These are phyloP conservation scores for Alauda arvensis DNA, from an alignment of 2,797 vertebrate genomes.

Conservation along the genomic window DNA sequence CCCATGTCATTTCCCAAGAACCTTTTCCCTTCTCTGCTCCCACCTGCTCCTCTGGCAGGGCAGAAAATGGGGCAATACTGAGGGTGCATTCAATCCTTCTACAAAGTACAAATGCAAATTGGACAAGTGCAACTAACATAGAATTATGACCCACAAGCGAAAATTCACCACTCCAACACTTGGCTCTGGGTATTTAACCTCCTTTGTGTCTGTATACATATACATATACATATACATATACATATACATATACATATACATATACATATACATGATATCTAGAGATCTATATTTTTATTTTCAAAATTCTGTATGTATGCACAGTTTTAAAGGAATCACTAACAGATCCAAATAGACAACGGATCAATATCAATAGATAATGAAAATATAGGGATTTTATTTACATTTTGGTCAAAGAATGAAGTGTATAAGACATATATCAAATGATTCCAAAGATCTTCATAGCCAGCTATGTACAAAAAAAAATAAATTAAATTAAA, in stretches of 20 bases:
- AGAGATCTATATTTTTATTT: not conserved
- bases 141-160: not conserved
- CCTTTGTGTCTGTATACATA: not conserved
- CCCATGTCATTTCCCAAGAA: not conserved
- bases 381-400: not conserved
- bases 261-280: too few species aligned
- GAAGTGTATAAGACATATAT: not conserved
- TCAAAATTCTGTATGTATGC: rapidly evolving
- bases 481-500: not conserved
- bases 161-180: not conserved
- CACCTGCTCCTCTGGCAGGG: not conserved
- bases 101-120: not conserved
- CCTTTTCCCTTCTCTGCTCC: not conserved
- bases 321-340: not conserved
- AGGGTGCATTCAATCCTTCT: not conserved
- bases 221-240: rapidly evolving
- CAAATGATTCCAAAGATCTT: not conserved
- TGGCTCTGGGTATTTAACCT: not conserved
- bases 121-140: not conserved
- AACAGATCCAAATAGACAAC: not conserved
- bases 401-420: not conserved
- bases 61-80: not conserved
- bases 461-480: not conserved
- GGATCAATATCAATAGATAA: not conserved
- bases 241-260: too few species aligned